Base-by-base conservation (phyloP, 2,113 vertebrate species). In the Piprites chloris region DNA sequence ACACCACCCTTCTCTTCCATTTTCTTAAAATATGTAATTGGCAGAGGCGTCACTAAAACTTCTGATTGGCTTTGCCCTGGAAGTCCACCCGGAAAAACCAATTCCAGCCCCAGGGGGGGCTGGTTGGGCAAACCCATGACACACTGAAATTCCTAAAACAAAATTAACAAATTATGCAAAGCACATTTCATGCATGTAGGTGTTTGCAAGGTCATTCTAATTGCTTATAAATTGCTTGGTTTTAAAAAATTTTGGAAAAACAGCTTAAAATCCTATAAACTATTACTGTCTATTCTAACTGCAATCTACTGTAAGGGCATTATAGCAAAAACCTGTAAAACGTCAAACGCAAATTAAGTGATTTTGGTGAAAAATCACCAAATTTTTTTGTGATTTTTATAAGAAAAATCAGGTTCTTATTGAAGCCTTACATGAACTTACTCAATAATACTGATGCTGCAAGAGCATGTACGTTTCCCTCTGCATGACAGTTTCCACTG, bases 241-340 rank as follows among this genome's bases (percentile, higher is more conserved):
- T 95, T 59, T 11, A 56, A 92, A 88, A 7, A 66, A 26, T 32
- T 85, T 65, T 49, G 76, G 49, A 85, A n/a, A 68, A 87, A 50
- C 9, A 68, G 19, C 24, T 82, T 47, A 26, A 86, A 87, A 85
- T 6, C 5, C 12, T 15, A 5, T 39, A 67, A 44, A 81, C 30
- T 44, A 66, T 23, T 44, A 32, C 6, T 8, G 35, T 32, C 33
- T 30, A 71, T 37, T 81, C 21, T 47, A 87, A 56, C 27, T 62
- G 41, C 27, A 56, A 56, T 63, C 24, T 62, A 61, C 39, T 22
- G 22, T 11, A 73, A 72, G 27, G 27, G 33, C 35, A 76, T 52
- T 61, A 73, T 18, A 10, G 44, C 18, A 88, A 87, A 73, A 82
- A 53, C 19, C 4, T 35, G 27, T 52, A 75, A 56, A 78, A 82